phyloP scores from a whole-genome alignment of 2,113 vertebrate genomes.

The Cricetomys ansorgei region DNA sequence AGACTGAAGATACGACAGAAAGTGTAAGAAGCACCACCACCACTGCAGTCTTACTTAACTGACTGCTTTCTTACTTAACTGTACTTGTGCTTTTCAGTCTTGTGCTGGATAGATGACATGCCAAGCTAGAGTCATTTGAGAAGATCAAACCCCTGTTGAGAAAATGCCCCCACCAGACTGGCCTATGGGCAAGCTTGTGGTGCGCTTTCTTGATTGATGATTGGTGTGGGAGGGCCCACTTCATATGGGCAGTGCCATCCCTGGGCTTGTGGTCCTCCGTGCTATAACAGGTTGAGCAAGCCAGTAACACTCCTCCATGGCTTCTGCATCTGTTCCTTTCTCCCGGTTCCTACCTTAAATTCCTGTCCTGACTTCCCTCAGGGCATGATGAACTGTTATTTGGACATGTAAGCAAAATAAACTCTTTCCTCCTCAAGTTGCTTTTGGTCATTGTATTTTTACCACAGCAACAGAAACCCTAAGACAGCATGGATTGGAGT shows the following conservation, averaged over 20 bases:
- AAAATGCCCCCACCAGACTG: not conserved
- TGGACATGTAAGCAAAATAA: not conserved
- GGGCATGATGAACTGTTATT: not conserved
- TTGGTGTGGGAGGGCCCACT: not conserved
- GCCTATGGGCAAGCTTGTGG: not conserved
- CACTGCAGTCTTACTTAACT: too few species aligned
- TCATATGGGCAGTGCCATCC: not conserved
- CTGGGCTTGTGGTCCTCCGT: not conserved
- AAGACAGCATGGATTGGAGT: not conserved
- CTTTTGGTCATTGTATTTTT: not conserved
- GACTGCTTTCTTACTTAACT: not conserved
- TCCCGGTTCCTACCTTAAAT: not conserved
- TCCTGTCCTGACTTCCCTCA: not conserved
- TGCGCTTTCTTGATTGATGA: not conserved
- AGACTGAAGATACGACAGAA: not conserved
- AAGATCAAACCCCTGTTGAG: not conserved
- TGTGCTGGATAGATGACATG: not conserved
- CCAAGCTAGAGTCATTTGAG: not conserved
- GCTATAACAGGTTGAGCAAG: not conserved
- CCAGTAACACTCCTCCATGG: not conserved
- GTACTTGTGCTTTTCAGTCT: not conserved
- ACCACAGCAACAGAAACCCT: not conserved
- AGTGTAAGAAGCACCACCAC: too few species aligned
- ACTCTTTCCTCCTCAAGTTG: not conserved
- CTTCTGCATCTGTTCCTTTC: not conserved